Evolutionary conservation across 2,797 vertebrate species (phyloP), one percentile per base, ranked within the genome.

Genomic region (Crotalus adamanteus): DNA sequence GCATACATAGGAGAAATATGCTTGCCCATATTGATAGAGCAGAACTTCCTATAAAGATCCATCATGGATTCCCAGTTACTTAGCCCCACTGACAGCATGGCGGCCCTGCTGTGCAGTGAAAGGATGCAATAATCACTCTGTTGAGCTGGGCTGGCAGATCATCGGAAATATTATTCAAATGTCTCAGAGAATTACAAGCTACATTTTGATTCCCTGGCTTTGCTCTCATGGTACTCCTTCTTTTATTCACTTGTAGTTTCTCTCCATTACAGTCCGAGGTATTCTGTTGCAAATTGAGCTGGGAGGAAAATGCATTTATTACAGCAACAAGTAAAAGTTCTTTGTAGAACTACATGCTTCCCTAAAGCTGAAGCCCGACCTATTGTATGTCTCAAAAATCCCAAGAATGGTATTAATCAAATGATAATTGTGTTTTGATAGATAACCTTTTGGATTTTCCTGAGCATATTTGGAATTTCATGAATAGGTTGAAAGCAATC

Each of bases 21-120:
- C 73, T 91, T 90, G 83, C 78, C 57, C 87, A 91, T 47, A 61
- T 31, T 73, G 92, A 73, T 83, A 87, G 56, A 90, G 20, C 87
- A 61, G 63, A 85, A 63, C 31, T 83, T 69, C 61, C 69, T 56
- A 14, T 63, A 59, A 91, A 91, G 93, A 94, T 93, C 83, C 78
- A 91, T 91, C 90, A 89, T 20, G 0, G 90, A 91, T 94, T 91
- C 86, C 83, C 90, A 93, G 87, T 60, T 61, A 91, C 78, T 91
- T 91, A 83, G 61, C 47, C 55, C 42, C 78, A 73, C 87, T 89
- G 90, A 86, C 61, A 87, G 90, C 55, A 47, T 26, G 9, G 87
- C 86, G 91, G 86, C 78, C 87, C 89, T 89, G 56, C 93, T 92
- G 57, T 12, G 60, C 25, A n/a, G 89, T 2, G 28, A 56, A 88